These are phyloP conservation scores for Taurulus bubalis DNA, from an alignment of 2,113 vertebrate species.

Conservation along the genomic window DNA sequence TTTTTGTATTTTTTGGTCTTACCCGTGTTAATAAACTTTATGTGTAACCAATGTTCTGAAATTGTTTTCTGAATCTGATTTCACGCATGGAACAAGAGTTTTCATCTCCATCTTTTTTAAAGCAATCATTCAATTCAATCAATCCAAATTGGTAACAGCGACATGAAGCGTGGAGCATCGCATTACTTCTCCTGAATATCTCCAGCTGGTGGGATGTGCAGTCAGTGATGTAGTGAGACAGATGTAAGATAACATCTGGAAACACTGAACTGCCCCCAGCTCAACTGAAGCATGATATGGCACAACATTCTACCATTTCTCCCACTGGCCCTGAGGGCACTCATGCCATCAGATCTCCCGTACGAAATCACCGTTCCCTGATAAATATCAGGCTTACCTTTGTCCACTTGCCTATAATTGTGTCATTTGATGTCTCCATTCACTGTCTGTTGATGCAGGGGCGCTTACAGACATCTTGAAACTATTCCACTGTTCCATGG, in stretches of 20 bases:
- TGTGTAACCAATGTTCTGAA: conserved; percentile 62
- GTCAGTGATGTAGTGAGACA: conserved; percentile 3
- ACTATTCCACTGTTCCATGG: not conserved
- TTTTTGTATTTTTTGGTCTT: conserved; percentile 69
- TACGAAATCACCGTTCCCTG: not conserved
- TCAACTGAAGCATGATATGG: conserved; percentile 29
- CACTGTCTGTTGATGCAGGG: not conserved
- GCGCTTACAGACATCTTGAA: conserved; percentile 19
- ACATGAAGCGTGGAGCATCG: not conserved
- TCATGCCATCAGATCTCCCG: conserved; percentile 19
- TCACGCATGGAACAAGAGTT: conserved; percentile 6
- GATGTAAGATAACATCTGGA: conserved; percentile 62
- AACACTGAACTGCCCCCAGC: conserved; percentile 45
- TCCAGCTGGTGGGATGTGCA: conserved; percentile 4
- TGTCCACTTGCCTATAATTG: not conserved
- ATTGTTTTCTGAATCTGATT: conserved; percentile 55
- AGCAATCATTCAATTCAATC: not conserved
- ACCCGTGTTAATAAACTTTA: conserved; percentile 43
- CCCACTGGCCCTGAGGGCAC: not conserved
- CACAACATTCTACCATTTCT: conserved; percentile 24
- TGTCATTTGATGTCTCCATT: not conserved
- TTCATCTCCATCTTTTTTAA: conserved; percentile 15
- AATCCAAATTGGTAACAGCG: not conserved
- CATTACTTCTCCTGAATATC: not conserved
- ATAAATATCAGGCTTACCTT: not conserved